Evolutionary conservation across 2,113 vertebrate genomes (phyloP), one percentile per base, ranked within the genome.

Genomic region (Hemicordylus capensis): DNA sequence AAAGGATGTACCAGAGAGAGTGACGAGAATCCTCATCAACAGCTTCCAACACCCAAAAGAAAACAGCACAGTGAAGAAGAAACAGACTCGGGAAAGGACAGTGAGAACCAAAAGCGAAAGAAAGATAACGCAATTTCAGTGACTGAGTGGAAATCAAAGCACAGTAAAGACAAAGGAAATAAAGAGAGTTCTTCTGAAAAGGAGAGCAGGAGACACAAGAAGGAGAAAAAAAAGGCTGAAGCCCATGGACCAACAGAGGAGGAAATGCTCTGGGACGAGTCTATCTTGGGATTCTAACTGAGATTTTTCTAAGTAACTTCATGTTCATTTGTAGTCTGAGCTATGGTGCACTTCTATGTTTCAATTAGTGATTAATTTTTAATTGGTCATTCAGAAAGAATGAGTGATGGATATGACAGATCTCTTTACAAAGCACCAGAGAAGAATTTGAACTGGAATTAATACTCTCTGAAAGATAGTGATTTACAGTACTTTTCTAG

Each of bases 261-360:
- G 85, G 98, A 98, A 89, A 96, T 97, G 82, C 95, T 98, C 44
- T 98, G 97, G 97, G 97, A 98, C 69, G 97, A 97, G 89, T 98
- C 97, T 37, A 96, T 97, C 76, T 91, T 98, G 83, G 97, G 97
- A 44, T 94, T 94, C 76, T 97, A 95, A 93, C 93, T 86, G 67
- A 81, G n/a, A 1, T 81, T 72, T 79, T 77, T 59, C 58, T 88
- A 86, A 79, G 70, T 59, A 84, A 90, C 56, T 74, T 74, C 80
- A 48, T 51, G 69, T 76, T 76, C 79, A 81, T 85, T 81, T 83
- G 17, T 80, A 72, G n/a, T 5, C 15, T 85, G 81, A 78, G 63
- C 28, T 2, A 5, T 76, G 82, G 76, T 54, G 51, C 66, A n/a
- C 54, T 44, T 59, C 20, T 59, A 12, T 44, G 22, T 28, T 78